A percentile compares a stretch with the other conserved stretches of the same genome.
Evolutionary conservation across 1,140 invertebrate species (phyloP).

Genomic region (Bombus waltoni): DNA sequence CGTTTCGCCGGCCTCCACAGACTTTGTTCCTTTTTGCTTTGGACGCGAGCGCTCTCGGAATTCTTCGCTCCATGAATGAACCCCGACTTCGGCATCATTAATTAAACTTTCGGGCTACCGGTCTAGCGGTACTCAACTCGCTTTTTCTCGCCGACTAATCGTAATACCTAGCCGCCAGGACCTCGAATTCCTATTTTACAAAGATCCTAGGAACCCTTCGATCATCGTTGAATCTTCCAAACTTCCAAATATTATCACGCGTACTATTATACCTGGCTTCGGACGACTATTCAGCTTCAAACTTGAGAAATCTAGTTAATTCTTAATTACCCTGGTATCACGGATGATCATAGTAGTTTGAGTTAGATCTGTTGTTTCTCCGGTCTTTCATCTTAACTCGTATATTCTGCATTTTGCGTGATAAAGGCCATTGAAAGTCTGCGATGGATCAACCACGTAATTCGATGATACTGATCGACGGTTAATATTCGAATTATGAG

Average conservation of each 20-base stretch:
- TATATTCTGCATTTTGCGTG: too few relatives aligned
- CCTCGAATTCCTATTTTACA: neutral
- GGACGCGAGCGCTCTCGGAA: constrained; percentile 45
- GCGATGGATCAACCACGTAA: too few relatives aligned
- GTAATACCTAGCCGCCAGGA: neutral
- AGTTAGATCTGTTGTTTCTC: too few relatives aligned
- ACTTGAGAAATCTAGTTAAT: too few relatives aligned
- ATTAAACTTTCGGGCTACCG: constrained; percentile 70
- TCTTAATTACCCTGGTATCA: neutral
- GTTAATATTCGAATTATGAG: too few relatives aligned
- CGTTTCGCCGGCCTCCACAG: constrained; percentile 26
- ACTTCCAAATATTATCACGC: neutral
- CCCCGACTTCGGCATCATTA: constrained; percentile 63
- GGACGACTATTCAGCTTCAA: too few relatives aligned
- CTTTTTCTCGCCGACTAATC: neutral
- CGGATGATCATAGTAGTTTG: too few relatives aligned
- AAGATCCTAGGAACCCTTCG: neutral
- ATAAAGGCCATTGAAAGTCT: too few relatives aligned
- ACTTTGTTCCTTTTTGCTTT: constrained; percentile 57
- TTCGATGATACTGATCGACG: too few relatives aligned
- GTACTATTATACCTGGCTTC: too few relatives aligned
- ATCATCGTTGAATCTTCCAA: neutral
- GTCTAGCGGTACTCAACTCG: constrained; percentile 60
- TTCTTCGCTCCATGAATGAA: constrained; percentile 70
- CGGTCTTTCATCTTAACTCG: too few relatives aligned